Evolutionary conservation across 37 sponge, comb jelly and placozoan genomes (phyloP), one percentile per base, ranked within the genome.

Genomic region (Spongilla lacustris): DNA sequence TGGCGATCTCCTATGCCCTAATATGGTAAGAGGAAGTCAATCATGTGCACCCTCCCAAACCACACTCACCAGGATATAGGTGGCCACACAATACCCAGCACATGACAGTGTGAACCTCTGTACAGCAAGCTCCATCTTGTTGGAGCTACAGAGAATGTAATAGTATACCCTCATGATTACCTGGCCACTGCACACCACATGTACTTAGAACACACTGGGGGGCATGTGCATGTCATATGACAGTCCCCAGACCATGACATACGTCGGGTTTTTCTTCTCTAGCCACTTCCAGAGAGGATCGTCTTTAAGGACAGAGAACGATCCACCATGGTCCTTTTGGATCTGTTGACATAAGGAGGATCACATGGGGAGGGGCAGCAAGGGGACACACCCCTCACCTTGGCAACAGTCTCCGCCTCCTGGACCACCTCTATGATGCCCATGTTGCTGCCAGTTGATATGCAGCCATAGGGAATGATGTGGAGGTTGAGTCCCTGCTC

Each of bases 381-480:
- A 35, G 6, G 50, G 21, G 31, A 71, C 29, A 73, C 4, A 6
- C 41, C 41, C 3, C 3, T 41, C 76, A 94, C 94, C 94, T 90
- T 91, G 81, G 90, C 88, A 88, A 94, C 97, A 10, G 97, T 97
- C 50, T 93, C 90, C 10, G 97, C 91, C 41, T 97, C 76, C 75
- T 91, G 97, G 6, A 98, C 95, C 66, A 94, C 96, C 81, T 98
- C 92, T 50, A 98, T 98, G 84, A 98, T 85, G 31, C 99, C 99
- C 83, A 75, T 75, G 12, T 89, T 86, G 30, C 88, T 67, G 19
- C 95, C 96, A 0, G 99, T 98, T 85, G 96, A 88, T 85, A 96
- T 89, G 85, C 95, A 96, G 76, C 99, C 99, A 88, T 98, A 98
- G 17, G 99, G 89, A 31, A 94, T 93, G 81, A 98, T 86, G 80